These are phyloP conservation scores for Spilosoma lubricipeda DNA, from an alignment of 2,888 invertebrate species.

Conservation along the genomic window DNA sequence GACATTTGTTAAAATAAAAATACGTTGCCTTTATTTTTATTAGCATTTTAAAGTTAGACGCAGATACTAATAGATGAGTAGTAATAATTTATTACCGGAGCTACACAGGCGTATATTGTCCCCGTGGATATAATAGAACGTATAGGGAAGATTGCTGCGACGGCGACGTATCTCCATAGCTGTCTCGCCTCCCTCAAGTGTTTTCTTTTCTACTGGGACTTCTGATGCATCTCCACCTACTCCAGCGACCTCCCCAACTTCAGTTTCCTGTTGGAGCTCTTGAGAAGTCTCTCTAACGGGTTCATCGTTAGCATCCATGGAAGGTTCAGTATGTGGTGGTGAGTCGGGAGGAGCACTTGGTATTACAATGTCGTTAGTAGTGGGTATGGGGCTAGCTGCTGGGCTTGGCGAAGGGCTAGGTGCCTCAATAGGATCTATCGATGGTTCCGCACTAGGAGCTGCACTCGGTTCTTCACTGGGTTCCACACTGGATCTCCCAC, in stretches of 20 bases:
- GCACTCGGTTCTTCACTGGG: constrained; percentile 21
- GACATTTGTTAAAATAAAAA: no score
- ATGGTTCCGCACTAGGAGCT: constrained; percentile 8
- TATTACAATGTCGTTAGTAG: background rate
- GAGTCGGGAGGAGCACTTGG: constrained; percentile 19
- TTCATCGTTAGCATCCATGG: background rate
- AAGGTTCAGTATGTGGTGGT: constrained; percentile 13
- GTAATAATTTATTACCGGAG: constrained; percentile 61
- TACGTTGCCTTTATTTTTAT: no score
- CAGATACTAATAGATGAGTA: background rate
- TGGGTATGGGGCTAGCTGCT: constrained; percentile 3
- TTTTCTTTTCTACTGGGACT: background rate
- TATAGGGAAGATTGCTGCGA: constrained; percentile 82
- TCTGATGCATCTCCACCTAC: background rate
- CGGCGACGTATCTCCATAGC: constrained; percentile 53
- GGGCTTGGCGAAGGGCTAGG: constrained; percentile 7
- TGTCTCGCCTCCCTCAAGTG: background rate
- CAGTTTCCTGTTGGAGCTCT: background rate
- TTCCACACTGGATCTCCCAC: constrained; percentile 31
- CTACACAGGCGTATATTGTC: constrained; percentile 90
- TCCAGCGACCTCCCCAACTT: background rate
- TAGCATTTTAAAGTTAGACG: background rate
- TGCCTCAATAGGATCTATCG: constrained; percentile 7
- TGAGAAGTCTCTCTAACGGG: background rate
- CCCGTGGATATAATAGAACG: constrained; percentile 94